Evolutionary conservation across 2,797 vertebrate species (phyloP), one percentile per base, ranked within the genome.

Genomic region (Eospalax fontanierii): DNA sequence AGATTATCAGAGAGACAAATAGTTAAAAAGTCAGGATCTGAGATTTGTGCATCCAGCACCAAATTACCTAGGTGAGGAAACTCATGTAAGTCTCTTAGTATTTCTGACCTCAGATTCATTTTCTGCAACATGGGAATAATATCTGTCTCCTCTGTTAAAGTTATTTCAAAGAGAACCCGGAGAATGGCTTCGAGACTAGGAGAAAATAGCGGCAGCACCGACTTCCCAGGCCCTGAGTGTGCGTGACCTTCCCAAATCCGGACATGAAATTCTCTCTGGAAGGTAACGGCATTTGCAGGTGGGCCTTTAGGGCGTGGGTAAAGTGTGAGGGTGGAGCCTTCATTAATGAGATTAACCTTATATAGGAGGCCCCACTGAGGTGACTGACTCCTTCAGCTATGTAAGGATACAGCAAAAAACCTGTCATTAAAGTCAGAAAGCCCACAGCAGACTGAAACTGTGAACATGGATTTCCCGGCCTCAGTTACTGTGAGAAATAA

Each of bases 11-110:
- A 86, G 12, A 75, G 12, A 89, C 7, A 79, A 76, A 82, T 12
- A 26, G 33, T 14, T 74, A 54, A 61, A 83, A 84, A 70, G 35
- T 61, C 26, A 87, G 54, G 12, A 35, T 46, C 40, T 2, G 11
- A 46, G 43, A 93, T 89, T 91, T 22, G 46, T 91, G n/a, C 40
- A 75, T 21, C 14, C 11, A 66, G 19, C 2, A 59, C 3, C 19
- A 83, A 91, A 79, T 90, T 87, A 38, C 43, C 26, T 73, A 73
- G n/a, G 18, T 35, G 11, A 81, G 28, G 71, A 79, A 87, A 85
- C 6, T 74, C 65, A 28, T 66, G 24, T 50, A 78, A 57, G n/a
- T 74, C 21, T 18, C 16, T 70, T 76, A 65, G 28, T 43, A 46
- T 89, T 43, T 76, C 68, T 95, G 75, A 33, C 26, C 21, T 83